phyloP scores from a whole-genome alignment of 2,797 vertebrate genomes.

The Sphaeramia orbicularis region DNA sequence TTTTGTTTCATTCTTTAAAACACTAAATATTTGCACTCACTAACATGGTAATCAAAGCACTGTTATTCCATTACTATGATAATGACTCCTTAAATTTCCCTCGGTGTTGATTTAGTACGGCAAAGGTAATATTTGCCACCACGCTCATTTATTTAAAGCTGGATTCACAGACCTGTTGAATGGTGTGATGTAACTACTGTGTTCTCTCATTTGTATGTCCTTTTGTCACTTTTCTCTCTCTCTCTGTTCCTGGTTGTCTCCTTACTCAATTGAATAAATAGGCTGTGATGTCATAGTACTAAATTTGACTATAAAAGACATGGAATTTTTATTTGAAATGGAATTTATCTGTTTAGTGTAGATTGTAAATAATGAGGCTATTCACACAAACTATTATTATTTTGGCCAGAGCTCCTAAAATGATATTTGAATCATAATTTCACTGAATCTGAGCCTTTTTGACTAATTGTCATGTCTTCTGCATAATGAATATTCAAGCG shows the following conservation, averaged over 20 bases:
- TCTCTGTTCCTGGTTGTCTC: neutral
- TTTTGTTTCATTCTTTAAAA: slow-evolving; percentile 45
- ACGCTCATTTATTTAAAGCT: slow-evolving; percentile 37
- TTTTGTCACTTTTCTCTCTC: neutral
- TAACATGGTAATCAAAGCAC: slow-evolving; percentile 63
- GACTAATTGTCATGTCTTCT: slow-evolving; percentile 7
- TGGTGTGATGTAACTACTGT: neutral
- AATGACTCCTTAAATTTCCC: slow-evolving; percentile 68
- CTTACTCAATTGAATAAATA: neutral
- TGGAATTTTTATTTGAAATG: slow-evolving; percentile 2
- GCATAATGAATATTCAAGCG: slow-evolving; percentile 6
- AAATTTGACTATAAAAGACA: neutral
- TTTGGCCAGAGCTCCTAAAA: neutral
- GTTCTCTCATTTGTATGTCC: neutral
- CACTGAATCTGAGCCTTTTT: slow-evolving; percentile 2
- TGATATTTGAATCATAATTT: slow-evolving; percentile 11
- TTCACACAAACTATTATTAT: neutral
- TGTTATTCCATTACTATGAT: slow-evolving; percentile 74
- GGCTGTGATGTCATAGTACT: neutral
- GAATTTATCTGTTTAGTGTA: slow-evolving; percentile 1
- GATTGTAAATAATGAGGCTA: slow-evolving; percentile 8
- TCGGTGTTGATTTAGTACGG: slow-evolving; percentile 54
- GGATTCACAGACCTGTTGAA: slow-evolving; percentile 31
- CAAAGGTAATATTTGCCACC: slow-evolving; percentile 50
- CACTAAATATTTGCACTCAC: slow-evolving; percentile 71